A percentile compares a stretch with the other conserved stretches of the same genome.
These are phyloP conservation scores for Pseudomyrmex pallidus DNA, from an alignment of 1,140 invertebrate genomes.

Conservation along the genomic window DNA sequence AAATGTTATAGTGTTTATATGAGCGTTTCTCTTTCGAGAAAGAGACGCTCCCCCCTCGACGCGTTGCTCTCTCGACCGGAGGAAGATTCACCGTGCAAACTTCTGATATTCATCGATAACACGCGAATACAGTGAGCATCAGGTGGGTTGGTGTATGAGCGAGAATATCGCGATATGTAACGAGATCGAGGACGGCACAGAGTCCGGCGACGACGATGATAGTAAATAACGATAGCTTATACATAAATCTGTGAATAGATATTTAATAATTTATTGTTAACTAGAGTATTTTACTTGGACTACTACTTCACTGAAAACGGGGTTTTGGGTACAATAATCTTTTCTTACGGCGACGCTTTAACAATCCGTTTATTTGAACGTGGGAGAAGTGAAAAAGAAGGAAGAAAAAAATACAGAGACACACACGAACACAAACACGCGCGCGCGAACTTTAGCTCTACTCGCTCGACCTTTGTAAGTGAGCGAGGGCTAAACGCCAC, in stretches of 20 bases:
- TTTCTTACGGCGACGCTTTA: conserved; percentile 69
- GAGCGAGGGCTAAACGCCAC: conserved; percentile 48
- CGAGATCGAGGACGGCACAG: conserved; percentile 55
- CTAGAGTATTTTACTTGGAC: conserved; percentile 80
- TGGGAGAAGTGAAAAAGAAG: not conserved
- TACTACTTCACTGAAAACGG: conserved; percentile 71
- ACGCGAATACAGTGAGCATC: conserved; percentile 39
- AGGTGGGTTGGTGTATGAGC: not conserved
- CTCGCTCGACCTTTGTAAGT: conserved; percentile 65
- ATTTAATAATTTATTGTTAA: conserved; percentile 85
- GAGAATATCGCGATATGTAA: conserved; percentile 37
- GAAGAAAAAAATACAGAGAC: conserved; percentile 39
- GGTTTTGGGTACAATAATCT: conserved; percentile 78
- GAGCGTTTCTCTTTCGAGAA: too few relatives aligned
- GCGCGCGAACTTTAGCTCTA: conserved; percentile 61
- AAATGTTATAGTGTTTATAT: too few relatives aligned
- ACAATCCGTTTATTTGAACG: conserved; percentile 39
- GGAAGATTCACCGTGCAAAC: not conserved
- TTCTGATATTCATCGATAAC: conserved; percentile 18
- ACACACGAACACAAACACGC: too few relatives aligned
- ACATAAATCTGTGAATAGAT: conserved; percentile 84
- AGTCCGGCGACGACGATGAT: conserved; percentile 61
- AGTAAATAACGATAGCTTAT: conserved; percentile 76
- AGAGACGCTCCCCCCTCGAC: not conserved
- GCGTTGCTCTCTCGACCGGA: not conserved